phyloP scores from a whole-genome alignment of 2,113 vertebrate genomes.

The Pelvicachromis taeniatus region DNA sequence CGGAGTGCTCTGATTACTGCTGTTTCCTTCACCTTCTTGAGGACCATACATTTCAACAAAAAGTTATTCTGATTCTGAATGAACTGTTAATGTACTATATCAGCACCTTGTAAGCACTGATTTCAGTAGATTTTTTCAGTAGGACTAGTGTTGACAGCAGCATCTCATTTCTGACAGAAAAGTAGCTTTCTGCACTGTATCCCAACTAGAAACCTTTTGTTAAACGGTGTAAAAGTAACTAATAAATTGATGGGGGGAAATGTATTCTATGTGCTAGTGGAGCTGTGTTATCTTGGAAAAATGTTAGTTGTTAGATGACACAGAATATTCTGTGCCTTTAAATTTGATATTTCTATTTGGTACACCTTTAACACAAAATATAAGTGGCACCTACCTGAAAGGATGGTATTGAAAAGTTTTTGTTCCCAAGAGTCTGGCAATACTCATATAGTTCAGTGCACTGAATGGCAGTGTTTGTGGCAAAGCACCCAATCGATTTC shows the following conservation, averaged over 20 bases:
- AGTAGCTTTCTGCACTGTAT: background rate
- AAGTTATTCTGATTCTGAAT: background rate
- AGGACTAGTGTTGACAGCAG: too few relatives aligned
- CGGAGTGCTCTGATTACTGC: background rate
- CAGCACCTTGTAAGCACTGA: too few relatives aligned
- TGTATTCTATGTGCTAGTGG: background rate
- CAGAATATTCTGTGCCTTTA: background rate
- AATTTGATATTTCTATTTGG: background rate
- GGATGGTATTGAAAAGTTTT: constrained; percentile 72
- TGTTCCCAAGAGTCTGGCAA: constrained; percentile 75
- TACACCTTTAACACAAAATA: background rate
- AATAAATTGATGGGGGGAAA: background rate
- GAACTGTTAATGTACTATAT: background rate
- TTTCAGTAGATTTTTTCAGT: too few relatives aligned
- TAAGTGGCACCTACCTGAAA: constrained; percentile 80
- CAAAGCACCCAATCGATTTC: constrained; percentile 77
- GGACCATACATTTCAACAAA: background rate
- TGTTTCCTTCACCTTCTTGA: background rate
- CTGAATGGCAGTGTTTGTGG: constrained; percentile 78
- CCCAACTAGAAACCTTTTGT: background rate
- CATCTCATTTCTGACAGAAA: too few relatives aligned
- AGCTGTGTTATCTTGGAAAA: background rate
- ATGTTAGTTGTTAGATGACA: background rate
- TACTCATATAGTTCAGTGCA: constrained; percentile 87
- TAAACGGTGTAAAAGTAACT: background rate